Base-by-base conservation (phyloP, 2,797 vertebrate genomes). In the Fistularia commersonii region DNA sequence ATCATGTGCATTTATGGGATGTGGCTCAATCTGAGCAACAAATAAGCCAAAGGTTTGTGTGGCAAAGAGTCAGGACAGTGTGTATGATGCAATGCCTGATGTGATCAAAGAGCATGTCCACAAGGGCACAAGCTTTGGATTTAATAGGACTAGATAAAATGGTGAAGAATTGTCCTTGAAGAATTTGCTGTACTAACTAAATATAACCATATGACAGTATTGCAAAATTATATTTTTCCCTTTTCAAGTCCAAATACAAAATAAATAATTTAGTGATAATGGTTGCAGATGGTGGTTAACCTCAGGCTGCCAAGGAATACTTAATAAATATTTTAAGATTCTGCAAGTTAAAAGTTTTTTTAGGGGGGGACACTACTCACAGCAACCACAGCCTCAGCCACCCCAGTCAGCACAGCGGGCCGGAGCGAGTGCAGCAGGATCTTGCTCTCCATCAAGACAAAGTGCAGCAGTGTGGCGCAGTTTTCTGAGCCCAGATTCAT, bases 341-440 rank as follows among this genome's bases (percentile, higher is more conserved):
- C 23, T 23, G 4, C 23, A 23, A 2, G 23, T 23, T 23, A 4
- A n/a, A n/a, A 8, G 8, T 8, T 6, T 13, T 15, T 13, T 31
- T 44, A 31, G 10, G 42, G 31, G 1, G 10, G 6, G 11, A 12
- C 4, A 1, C 1, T 34, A 93, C 96, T 97, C 85, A 99, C 97
- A 80, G 96, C 93, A 64, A 93, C 95, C 48, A 99, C 96, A 10
- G 96, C 96, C 88, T 99, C 97, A 3, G 96, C 95, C 61, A 99
- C 92, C 56, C 96, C 95, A 6, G 97, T 99, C 74, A 98, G 85
- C 60, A 99, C 96, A 32, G 93, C 97, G 6, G 97, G 97, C 62
- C 97, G 85, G 34, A 99, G 93, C 8, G 97, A 99, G 86, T 99
- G 97, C 41, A 99, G 89, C 57, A 99, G 91, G 74, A 99, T 98